phyloP scores from a whole-genome alignment of 2,113 vertebrate genomes.

The Sprattus sprattus region DNA sequence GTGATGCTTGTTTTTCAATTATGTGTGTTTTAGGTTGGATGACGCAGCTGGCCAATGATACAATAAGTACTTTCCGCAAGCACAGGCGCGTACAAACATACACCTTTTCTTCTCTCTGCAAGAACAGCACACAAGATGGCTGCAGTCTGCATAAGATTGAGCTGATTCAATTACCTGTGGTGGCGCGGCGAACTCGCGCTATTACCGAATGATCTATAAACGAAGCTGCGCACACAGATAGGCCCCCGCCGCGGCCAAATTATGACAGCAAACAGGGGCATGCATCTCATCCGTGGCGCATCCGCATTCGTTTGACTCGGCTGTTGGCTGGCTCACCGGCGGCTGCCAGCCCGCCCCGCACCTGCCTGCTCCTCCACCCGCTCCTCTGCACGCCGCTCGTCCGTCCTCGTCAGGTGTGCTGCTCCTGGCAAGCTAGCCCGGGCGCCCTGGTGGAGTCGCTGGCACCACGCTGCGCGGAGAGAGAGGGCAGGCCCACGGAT shows the following conservation, averaged over 20 bases:
- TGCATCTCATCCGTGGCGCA: conserved; percentile 69
- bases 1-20: conserved; percentile 12
- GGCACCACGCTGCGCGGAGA: not conserved
- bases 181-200: not conserved
- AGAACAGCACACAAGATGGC: not conserved
- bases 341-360: not conserved
- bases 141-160: conserved; percentile 52
- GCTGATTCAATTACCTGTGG: conserved; percentile 6
- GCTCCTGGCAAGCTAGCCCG: not conserved
- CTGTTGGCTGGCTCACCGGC: not conserved
- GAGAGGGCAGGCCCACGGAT: conserved; percentile 26
- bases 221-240: conserved; percentile 47
- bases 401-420: not conserved
- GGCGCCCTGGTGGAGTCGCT: not conserved
- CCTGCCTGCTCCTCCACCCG: not conserved
- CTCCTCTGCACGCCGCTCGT: not conserved
- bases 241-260: conserved; percentile 59
- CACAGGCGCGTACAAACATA: not conserved
- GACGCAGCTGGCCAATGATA: not conserved
- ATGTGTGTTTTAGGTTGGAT: not conserved
- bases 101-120: not conserved
- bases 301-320: conserved; percentile 65
- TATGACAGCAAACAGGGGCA: conserved; percentile 64
- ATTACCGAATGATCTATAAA: conserved; percentile 65
- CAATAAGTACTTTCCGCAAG: not conserved